These are phyloP conservation scores for Nezara viridula DNA, from an alignment of 2,888 invertebrate genomes.

Conservation along the genomic window DNA sequence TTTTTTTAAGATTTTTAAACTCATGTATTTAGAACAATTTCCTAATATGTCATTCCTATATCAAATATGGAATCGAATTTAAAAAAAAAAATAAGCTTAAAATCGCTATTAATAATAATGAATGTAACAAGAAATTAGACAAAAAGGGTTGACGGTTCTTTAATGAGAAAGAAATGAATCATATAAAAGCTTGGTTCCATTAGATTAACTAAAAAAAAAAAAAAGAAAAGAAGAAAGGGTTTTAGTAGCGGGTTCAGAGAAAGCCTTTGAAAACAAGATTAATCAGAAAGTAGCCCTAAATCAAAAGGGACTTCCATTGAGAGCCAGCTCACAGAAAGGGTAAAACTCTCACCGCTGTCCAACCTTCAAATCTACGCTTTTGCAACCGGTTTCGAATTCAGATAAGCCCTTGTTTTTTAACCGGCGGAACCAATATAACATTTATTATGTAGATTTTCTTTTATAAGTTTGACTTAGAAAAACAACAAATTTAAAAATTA, in stretches of 20 bases:
- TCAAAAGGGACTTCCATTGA: constrained; percentile 3
- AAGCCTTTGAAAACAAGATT: constrained; percentile 36
- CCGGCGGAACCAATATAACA: too few relatives aligned
- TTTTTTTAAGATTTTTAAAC: too few relatives aligned
- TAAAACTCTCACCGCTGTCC: background rate
- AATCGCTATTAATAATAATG: background rate
- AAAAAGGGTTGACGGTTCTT: background rate
- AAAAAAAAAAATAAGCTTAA: background rate
- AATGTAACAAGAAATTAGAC: background rate
- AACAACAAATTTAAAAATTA: too few relatives aligned
- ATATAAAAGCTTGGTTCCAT: constrained; percentile 5
- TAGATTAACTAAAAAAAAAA: background rate
- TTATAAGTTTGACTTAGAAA: too few relatives aligned
- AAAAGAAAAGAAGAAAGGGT: background rate
- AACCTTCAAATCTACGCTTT: background rate
- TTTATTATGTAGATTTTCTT: too few relatives aligned
- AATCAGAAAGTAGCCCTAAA: constrained; percentile 30
- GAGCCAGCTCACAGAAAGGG: background rate
- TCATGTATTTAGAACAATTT: too few relatives aligned
- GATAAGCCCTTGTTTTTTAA: too few relatives aligned
- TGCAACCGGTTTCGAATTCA: background rate
- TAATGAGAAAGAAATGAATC: background rate
- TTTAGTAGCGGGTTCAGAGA: background rate
- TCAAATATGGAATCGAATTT: too few relatives aligned
- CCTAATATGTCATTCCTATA: too few relatives aligned